These are phyloP conservation scores for Istiophorus platypterus DNA, from an alignment of 2,113 vertebrate genomes.

Conservation along the genomic window DNA sequence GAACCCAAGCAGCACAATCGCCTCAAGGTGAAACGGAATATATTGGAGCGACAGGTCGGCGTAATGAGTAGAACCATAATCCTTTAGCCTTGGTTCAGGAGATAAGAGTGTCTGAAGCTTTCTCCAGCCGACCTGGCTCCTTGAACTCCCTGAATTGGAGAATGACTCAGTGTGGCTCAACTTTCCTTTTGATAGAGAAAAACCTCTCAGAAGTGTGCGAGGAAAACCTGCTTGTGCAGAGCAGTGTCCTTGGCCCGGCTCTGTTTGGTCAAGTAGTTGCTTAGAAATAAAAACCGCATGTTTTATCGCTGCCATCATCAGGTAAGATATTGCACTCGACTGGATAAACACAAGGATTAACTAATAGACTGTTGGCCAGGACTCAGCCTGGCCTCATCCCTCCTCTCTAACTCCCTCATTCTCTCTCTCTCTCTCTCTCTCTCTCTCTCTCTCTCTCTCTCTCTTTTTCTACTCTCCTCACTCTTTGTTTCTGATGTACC, in stretches of 20 bases:
- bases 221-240: slow-evolving; percentile 18
- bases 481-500: slow-evolving; percentile 16
- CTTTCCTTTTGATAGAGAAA: slow-evolving; percentile 15
- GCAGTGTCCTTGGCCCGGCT: slow-evolving; percentile 53
- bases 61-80: too few relatives aligned
- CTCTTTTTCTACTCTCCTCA: slow-evolving; percentile 17
- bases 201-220: slow-evolving; percentile 6
- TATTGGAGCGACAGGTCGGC: neutral
- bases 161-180: neutral
- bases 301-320: slow-evolving; percentile 74
- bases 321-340: slow-evolving; percentile 78
- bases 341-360: slow-evolving; percentile 83
- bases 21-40: neutral
- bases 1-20: too few relatives aligned
- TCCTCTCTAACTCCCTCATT: neutral
- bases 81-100: neutral
- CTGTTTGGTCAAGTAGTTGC: slow-evolving; percentile 75
- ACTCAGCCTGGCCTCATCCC: slow-evolving; percentile 24
- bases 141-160: neutral
- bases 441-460: slow-evolving; percentile 7
- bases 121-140: neutral
- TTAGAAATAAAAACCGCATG: slow-evolving; percentile 72
- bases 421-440: neutral
- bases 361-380: slow-evolving; percentile 79
- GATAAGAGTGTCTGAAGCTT: neutral